These are phyloP conservation scores for Cyclina sinensis DNA, from an alignment of 1,140 invertebrate genomes.

Conservation along the genomic window DNA sequence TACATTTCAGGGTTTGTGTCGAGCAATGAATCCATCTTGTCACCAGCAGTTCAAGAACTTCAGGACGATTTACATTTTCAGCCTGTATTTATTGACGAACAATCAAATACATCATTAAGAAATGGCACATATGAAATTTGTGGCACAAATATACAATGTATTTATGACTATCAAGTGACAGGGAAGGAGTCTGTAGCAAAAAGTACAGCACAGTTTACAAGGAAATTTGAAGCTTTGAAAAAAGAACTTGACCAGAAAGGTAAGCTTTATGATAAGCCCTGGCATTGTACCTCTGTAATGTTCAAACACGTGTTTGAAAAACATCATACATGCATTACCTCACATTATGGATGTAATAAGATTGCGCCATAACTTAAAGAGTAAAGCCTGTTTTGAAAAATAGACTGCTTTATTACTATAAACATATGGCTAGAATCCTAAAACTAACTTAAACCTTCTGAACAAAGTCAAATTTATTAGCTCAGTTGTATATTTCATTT, in stretches of 20 bases:
- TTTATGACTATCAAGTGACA: constrained; percentile 80
- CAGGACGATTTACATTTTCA: neutral
- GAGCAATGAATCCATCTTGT: constrained; percentile 67
- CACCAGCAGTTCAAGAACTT: neutral
- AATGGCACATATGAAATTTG: constrained; percentile 74
- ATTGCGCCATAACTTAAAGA: too few species aligned
- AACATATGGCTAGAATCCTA: too few species aligned
- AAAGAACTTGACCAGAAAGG: constrained; percentile 77
- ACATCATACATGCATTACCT: too few species aligned
- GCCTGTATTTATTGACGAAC: constrained; percentile 69
- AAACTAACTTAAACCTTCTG: too few species aligned
- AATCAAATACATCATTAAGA: constrained; percentile 33
- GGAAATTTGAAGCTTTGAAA: constrained; percentile 76
- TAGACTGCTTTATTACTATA: too few species aligned
- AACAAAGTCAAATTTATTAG: too few species aligned
- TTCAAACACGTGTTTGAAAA: too few species aligned
- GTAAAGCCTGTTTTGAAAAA: too few species aligned
- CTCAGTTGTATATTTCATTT: too few species aligned
- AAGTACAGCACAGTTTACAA: constrained; percentile 76
- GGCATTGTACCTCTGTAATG: too few species aligned
- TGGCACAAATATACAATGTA: constrained; percentile 77
- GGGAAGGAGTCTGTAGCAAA: constrained; percentile 75
- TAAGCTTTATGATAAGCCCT: too few species aligned
- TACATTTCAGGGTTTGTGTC: constrained; percentile 62
- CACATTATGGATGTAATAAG: too few species aligned